phyloP scores from a whole-genome alignment of 1,140 invertebrate species.

The Diploscapter pachys region DNA sequence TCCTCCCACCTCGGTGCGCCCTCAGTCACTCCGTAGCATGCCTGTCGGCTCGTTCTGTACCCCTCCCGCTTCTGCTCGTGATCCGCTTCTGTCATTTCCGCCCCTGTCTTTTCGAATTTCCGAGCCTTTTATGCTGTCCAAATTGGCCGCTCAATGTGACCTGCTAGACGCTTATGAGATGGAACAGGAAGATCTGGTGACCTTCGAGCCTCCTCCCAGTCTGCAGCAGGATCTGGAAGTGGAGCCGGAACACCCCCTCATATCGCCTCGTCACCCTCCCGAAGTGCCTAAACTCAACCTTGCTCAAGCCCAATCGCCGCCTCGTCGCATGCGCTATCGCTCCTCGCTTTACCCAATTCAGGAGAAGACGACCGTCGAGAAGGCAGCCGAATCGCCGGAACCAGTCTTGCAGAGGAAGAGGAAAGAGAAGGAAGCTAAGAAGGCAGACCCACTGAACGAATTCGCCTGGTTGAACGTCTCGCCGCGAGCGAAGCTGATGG shows the following conservation, averaged over 20 bases:
- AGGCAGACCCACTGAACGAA: constrained; percentile 42
- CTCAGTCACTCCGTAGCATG: neutral
- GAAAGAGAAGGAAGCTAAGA: constrained; percentile 41
- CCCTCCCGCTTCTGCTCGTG: constrained; percentile 13
- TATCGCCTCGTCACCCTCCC: neutral
- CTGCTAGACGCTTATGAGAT: constrained; percentile 22
- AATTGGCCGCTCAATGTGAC: constrained; percentile 47
- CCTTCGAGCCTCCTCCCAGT: constrained; percentile 29
- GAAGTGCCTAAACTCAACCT: neutral
- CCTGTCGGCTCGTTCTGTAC: constrained; percentile 1
- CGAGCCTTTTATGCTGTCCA: constrained; percentile 49
- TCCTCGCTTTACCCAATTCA: constrained; percentile 10
- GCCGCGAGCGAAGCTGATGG: constrained; percentile 40
- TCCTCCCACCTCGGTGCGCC: constrained; percentile 28
- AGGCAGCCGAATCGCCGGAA: constrained; percentile 23
- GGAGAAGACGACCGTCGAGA: neutral
- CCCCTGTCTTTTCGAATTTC: constrained; percentile 36
- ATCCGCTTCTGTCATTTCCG: constrained; percentile 26
- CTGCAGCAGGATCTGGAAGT: constrained; percentile 1
- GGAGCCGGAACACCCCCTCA: neutral
- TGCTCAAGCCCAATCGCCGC: neutral
- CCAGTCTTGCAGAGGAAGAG: constrained; percentile 50
- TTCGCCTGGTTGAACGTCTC: constrained; percentile 55
- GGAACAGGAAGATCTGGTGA: constrained; percentile 17
- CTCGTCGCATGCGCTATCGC: neutral